phyloP scores from a whole-genome alignment of 1,140 invertebrate species.

The Antheraea mylitta region DNA sequence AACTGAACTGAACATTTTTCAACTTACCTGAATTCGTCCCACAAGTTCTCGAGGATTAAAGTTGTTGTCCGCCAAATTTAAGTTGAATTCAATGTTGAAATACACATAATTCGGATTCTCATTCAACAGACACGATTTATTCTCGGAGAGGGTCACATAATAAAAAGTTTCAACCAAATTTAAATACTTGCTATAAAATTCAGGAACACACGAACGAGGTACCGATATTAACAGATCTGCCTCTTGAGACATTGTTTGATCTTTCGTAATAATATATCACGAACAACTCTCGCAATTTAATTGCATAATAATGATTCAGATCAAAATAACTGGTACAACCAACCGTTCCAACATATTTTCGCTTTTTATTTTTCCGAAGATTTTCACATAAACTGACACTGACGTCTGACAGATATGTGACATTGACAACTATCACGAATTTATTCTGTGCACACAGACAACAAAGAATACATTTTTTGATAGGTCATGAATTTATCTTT shows the following conservation, averaged over 20 bases:
- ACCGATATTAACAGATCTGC: slow-evolving; percentile 64
- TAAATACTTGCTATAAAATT: slow-evolving; percentile 68
- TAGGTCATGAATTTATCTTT: too few relatives aligned
- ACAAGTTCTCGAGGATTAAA: slow-evolving; percentile 58
- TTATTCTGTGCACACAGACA: too few relatives aligned
- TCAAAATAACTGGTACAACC: slow-evolving; percentile 47
- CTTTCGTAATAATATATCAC: slow-evolving; percentile 41
- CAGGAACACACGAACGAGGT: slow-evolving; percentile 60
- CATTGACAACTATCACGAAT: too few relatives aligned
- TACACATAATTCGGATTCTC: slow-evolving; percentile 60
- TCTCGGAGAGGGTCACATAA: slow-evolving; percentile 69
- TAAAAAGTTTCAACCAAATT: slow-evolving; percentile 76
- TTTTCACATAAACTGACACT: background rate
- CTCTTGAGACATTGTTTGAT: slow-evolving; percentile 68
- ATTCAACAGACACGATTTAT: slow-evolving; percentile 45
- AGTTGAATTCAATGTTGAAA: slow-evolving; percentile 63
- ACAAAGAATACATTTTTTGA: too few relatives aligned
- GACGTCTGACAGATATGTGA: background rate
- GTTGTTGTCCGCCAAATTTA: slow-evolving; percentile 58
- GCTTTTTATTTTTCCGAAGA: slow-evolving; percentile 1
- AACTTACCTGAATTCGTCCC: slow-evolving; percentile 59
- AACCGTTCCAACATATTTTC: slow-evolving; percentile 24
- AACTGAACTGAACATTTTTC: background rate
- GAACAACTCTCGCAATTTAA: slow-evolving; percentile 48
- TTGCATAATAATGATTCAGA: slow-evolving; percentile 57